Conservation (phyloP, 2,888 invertebrate species). For the Argyra leucocephala region DNA sequence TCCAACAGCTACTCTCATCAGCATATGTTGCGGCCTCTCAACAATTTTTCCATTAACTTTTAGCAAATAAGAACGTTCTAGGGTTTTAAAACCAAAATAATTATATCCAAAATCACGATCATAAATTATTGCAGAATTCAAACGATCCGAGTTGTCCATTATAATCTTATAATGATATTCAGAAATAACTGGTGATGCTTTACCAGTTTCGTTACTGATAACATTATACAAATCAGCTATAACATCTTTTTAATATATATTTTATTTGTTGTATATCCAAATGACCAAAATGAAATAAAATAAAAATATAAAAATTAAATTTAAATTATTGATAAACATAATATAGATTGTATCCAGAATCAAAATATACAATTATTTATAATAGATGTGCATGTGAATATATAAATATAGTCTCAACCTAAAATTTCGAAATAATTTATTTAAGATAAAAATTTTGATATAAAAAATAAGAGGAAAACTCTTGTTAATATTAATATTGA, state of each 20-base stretch:
- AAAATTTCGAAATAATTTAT: too few species aligned
- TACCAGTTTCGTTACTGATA: constrained; percentile 62
- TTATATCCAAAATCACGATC: constrained; percentile 95
- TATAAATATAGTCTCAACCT: too few species aligned
- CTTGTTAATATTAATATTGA: too few species aligned
- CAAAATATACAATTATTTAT: too few species aligned
- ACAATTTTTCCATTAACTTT: constrained; percentile 86
- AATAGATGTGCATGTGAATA: too few species aligned
- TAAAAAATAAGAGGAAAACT: too few species aligned
- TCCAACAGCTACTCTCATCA: constrained; percentile 95
- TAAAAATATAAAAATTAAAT: not conserved
- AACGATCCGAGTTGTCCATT: constrained; percentile 71
- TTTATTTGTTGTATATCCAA: not conserved
- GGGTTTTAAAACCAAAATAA: constrained; percentile 98
- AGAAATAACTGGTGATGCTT: constrained; percentile 74
- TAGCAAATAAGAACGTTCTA: constrained; percentile 89
- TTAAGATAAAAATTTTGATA: too few species aligned
- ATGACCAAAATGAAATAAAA: constrained; percentile 2
- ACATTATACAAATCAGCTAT: constrained; percentile 76
- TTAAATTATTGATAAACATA: too few species aligned
- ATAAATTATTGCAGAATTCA: constrained; percentile 93
- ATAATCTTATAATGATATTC: constrained; percentile 72
- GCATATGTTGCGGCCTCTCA: constrained; percentile 96
- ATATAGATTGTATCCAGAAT: too few species aligned
- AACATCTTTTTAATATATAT: constrained; percentile 57